Percentiles rank a stretch among this genome's conserved stretches.
phyloP scores from a whole-genome alignment of 2,888 invertebrate genomes.

The Heteromurus nitidus region DNA sequence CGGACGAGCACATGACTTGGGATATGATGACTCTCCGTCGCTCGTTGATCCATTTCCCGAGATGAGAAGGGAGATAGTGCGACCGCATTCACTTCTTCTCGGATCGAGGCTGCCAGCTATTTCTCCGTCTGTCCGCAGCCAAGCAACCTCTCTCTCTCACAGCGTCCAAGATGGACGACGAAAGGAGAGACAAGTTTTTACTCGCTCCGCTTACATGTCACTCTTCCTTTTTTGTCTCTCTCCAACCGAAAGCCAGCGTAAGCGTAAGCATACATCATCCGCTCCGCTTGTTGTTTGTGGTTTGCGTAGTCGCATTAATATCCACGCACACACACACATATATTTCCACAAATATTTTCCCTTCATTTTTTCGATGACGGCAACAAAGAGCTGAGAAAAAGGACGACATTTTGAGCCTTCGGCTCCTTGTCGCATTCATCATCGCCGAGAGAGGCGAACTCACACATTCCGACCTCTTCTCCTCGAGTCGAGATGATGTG shows the following conservation, averaged over 20 bases:
- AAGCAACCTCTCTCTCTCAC: too few species aligned
- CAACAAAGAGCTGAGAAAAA: too few species aligned
- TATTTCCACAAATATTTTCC: constrained; percentile 2
- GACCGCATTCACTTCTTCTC: neutral
- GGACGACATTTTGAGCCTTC: too few species aligned
- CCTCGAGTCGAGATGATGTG: neutral
- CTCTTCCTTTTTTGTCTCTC: constrained; percentile 23
- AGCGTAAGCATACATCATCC: neutral
- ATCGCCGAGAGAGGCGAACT: neutral
- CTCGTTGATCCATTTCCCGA: constrained; percentile 50
- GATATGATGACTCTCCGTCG: neutral
- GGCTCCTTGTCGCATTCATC: constrained; percentile 59
- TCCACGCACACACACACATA: too few species aligned
- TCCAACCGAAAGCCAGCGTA: neutral
- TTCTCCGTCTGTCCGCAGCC: too few species aligned
- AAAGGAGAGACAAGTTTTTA: neutral
- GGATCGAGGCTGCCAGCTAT: too few species aligned
- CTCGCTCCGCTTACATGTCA: neutral
- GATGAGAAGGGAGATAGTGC: neutral
- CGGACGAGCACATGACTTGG: neutral
- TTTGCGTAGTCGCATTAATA: too few species aligned
- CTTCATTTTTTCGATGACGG: constrained; percentile 36
- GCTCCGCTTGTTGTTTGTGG: too few species aligned
- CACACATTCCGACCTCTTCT: neutral
- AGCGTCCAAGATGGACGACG: too few species aligned